Base-by-base conservation (phyloP, 1,140 invertebrate species). In the Trigoniulus corallinus region DNA sequence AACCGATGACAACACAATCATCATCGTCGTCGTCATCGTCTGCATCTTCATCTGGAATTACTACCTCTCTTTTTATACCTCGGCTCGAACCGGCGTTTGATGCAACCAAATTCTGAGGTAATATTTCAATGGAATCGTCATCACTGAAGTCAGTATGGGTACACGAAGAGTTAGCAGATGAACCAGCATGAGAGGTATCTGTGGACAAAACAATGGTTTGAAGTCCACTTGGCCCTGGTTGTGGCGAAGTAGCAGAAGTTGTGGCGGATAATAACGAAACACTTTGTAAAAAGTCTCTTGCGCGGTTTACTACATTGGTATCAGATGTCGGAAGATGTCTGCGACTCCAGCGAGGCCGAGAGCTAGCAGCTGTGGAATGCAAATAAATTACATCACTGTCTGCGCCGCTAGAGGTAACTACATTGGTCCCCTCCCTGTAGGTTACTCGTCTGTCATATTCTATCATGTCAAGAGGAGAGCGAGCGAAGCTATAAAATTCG, bases 401-500 rank as follows among this genome's bases (percentile, higher is more conserved):
- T n/a, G n/a, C n/a, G n/a, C n/a, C n/a, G n/a, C n/a, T n/a, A n/a
- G n/a, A n/a, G n/a, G n/a, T n/a, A n/a, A n/a, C n/a, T n/a, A n/a
- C n/a, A n/a, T n/a, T n/a, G n/a, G n/a, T n/a, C n/a, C n/a, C n/a
- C n/a, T n/a, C n/a, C n/a, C n/a, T n/a, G n/a, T n/a, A n/a, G n/a
- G n/a, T n/a, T n/a, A n/a, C n/a, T n/a, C n/a, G n/a, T n/a, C 57
- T 50, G 54, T 74, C 72, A 59, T 72, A 74, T 1, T 79, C 81
- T 44, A 78, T 68, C 72, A 93, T 78, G 59, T 88, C 85, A 63
- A 80, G 86, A 0, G 84, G 82, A 7, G 83, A 85, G 24, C 77
- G 74, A 37, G 88, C 86, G 72, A 86, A 96, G 62, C 77, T 79
- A 54, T 81, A 79, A 52, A 95, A 75, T 63, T 96, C 91, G 59